phyloP scores from a whole-genome alignment of 1,140 invertebrate genomes.

The Drosophila neocordata region DNA sequence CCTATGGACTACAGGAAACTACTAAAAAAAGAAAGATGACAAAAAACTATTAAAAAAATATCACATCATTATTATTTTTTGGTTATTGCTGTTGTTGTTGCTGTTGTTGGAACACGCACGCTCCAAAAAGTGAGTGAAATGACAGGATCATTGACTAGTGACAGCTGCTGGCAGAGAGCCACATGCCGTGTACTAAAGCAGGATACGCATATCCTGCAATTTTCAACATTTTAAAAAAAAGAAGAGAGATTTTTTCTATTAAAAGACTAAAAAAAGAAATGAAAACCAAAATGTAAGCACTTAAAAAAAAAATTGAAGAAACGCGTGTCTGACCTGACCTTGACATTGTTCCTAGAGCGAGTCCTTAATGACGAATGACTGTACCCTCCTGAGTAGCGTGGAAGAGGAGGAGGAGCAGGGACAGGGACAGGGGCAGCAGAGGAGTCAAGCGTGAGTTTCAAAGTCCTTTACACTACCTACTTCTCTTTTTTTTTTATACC shows the following conservation, averaged over 20 bases:
- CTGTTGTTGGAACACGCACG: constrained; percentile 2
- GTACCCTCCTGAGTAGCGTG: neutral
- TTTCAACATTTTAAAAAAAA: neutral
- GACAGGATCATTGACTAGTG: constrained; percentile 23
- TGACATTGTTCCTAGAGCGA: constrained; percentile 32
- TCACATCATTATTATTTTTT: constrained; percentile 21
- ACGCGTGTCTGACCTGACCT: constrained; percentile 25
- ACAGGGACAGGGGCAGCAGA: neutral
- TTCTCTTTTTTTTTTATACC: constrained; percentile 3
- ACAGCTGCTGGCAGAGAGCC: constrained; percentile 27
- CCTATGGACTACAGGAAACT: constrained; percentile 15
- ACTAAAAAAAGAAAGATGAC: constrained; percentile 14
- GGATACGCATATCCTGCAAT: constrained; percentile 39
- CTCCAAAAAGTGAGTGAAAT: constrained; percentile 13
- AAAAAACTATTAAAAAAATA: constrained; percentile 23
- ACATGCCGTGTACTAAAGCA: constrained; percentile 30
- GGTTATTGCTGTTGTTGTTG: neutral
- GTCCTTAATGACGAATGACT: constrained; percentile 11
- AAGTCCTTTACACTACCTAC: neutral
- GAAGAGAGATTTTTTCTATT: constrained; percentile 34
- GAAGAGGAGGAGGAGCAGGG: neutral
- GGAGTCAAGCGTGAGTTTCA: constrained; percentile 11
- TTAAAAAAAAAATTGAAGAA: constrained; percentile 14
- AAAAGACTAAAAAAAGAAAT: constrained; percentile 10
- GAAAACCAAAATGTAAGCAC: constrained; percentile 16